Conservation (phyloP, 2,113 vertebrate genomes). For the Fregata magnificens region DNA sequence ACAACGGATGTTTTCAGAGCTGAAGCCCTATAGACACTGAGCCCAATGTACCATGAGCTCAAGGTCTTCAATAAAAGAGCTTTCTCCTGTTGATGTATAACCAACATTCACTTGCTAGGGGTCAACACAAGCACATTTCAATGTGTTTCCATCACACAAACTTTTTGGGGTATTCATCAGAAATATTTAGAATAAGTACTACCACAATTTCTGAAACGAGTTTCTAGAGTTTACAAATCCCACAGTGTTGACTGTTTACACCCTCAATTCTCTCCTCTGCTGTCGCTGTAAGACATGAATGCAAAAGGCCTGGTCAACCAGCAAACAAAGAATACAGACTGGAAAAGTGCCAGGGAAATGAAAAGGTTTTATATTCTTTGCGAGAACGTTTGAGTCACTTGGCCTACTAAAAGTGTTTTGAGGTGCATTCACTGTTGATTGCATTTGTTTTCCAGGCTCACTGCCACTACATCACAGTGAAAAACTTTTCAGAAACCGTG, state of each 20-base stretch:
- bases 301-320: background rate
- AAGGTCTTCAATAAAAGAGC: background rate
- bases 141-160: background rate
- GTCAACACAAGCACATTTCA: background rate
- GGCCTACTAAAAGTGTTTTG: conserved; percentile 4
- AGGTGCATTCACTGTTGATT: conserved; percentile 9
- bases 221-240: background rate
- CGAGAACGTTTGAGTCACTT: conserved; percentile 21
- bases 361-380: conserved; percentile 45
- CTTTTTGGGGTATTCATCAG: background rate
- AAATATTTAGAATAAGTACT: background rate
- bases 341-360: conserved; percentile 3
- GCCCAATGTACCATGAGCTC: background rate
- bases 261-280: background rate
- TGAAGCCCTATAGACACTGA: background rate
- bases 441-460: conserved; percentile 72
- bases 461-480: conserved; percentile 73
- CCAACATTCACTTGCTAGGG: background rate
- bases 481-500: conserved; percentile 67
- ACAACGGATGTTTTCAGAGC: background rate
- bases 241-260: background rate
- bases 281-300: background rate
- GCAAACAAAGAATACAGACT: conserved; percentile 20
- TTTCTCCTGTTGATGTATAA: background rate
- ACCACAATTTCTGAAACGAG: background rate